Evolutionary conservation across 2,113 vertebrate genomes (phyloP).

Genomic region (Ardeotis arabs): DNA sequence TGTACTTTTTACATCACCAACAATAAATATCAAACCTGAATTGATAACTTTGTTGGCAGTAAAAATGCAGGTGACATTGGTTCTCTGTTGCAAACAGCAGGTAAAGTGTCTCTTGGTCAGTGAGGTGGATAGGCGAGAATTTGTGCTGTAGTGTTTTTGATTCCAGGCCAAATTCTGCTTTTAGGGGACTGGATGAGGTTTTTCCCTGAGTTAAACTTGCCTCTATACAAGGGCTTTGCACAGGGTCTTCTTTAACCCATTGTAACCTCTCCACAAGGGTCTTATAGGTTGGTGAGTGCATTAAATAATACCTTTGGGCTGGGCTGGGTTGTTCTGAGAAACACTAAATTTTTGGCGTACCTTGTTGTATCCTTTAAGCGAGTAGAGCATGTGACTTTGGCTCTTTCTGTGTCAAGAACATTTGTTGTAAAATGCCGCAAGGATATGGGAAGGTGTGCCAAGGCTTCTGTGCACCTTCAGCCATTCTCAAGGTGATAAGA

Average conservation of each 20-base stretch:
- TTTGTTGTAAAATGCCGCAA: not conserved
- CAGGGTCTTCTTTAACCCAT: not conserved
- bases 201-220: not conserved
- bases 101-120: not conserved
- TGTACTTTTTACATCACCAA: not conserved
- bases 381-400: not conserved
- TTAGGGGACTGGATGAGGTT: not conserved
- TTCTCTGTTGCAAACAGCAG: not conserved
- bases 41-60: not conserved
- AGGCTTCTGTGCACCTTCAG: not conserved
- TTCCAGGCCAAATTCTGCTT: not conserved
- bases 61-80: not conserved
- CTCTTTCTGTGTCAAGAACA: not conserved
- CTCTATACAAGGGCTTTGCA: not conserved
- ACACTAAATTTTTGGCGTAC: not conserved
- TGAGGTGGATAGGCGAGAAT: fast-evolving
- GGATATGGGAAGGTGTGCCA: constrained; percentile 5
- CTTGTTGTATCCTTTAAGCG: not conserved
- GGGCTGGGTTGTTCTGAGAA: not conserved
- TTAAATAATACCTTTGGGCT: not conserved
- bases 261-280: not conserved
- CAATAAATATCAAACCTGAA: not conserved
- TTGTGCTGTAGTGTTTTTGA: not conserved
- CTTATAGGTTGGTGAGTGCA: not conserved
- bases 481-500: not conserved